Evolutionary conservation across 2,113 vertebrate species (phyloP).

Genomic region (Tragelaphus buxtoni): DNA sequence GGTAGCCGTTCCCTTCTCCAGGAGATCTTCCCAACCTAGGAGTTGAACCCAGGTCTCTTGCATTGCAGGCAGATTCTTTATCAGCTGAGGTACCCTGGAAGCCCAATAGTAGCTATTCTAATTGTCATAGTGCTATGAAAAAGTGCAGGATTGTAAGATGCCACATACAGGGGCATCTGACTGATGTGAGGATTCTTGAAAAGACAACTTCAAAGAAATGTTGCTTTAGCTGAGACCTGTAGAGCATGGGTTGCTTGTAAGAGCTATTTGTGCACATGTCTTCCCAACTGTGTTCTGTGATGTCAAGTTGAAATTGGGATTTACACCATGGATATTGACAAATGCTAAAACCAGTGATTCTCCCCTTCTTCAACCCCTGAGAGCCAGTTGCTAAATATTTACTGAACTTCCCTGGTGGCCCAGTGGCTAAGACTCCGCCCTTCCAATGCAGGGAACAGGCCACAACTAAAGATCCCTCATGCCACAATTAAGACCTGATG

Average conservation of each 20-base stretch:
- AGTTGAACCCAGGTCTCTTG: not conserved
- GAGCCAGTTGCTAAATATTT: not conserved
- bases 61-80: not conserved
- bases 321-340: not conserved
- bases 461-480: not conserved
- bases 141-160: not conserved
- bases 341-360: not conserved
- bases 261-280: not conserved
- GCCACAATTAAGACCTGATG: not conserved
- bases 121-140: not conserved
- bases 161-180: not conserved
- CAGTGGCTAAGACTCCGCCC: not conserved
- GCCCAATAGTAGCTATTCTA: not conserved
- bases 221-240: not conserved
- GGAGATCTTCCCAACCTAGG: not conserved
- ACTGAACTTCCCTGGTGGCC: not conserved
- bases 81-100: not conserved
- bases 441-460: not conserved
- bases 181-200: not conserved
- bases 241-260: not conserved
- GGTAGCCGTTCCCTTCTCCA: not conserved
- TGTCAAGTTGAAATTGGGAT: not conserved
- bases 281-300: not conserved
- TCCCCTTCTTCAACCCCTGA: not conserved
- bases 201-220: constrained; percentile 1